Base-by-base conservation (phyloP, 2,888 invertebrate genomes). In the Ditula angustiorana region DNA sequence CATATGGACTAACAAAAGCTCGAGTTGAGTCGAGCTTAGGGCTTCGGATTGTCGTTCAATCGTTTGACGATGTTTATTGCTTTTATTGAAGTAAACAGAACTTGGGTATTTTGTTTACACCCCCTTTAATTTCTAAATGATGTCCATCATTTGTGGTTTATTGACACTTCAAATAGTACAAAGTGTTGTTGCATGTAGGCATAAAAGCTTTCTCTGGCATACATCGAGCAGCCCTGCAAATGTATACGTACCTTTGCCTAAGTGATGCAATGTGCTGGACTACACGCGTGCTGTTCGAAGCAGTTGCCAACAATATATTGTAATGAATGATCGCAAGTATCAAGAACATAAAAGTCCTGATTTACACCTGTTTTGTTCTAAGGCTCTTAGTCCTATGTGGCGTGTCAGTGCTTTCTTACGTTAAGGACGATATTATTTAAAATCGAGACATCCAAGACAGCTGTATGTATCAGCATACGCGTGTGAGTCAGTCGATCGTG, bases 191-290 rank as follows among this genome's bases (percentile, higher is more conserved):
- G 23, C 23, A 21, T n/a, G n/a, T n/a, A n/a, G 23, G 5, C n/a
- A 57, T 62, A 37, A 37, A 41, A 62, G 56, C 57, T 62, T 62
- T 62, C 62, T 50, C 62, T 44, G 56, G 56, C 56, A 41, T 57
- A 62, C 56, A 56, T 57, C 23, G 41, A 49, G 26, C 26, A 28
- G 26, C 19, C 50, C 26, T n/a, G 56, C 23, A 62, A 56, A 56
- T 62, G 62, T 62, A 41, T 41, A 57, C 56, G 30, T 30, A 52
- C 23, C n/a, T n/a, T n/a, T n/a, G 62, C 55, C 55, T 61, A 56
- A 61, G 46, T 56, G 55, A 61, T 61, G 61, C 37, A 56, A 61
- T 56, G 46, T 37, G 61, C 55, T 33, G 46, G 23, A 56, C 35
- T 33, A 53, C 16, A 47, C 37, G 47, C 47, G 49, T 55, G 53